Percentiles rank a stretch among this genome's conserved stretches.
phyloP scores from a whole-genome alignment of 1,140 invertebrate genomes.

The Drosophila elegans region DNA sequence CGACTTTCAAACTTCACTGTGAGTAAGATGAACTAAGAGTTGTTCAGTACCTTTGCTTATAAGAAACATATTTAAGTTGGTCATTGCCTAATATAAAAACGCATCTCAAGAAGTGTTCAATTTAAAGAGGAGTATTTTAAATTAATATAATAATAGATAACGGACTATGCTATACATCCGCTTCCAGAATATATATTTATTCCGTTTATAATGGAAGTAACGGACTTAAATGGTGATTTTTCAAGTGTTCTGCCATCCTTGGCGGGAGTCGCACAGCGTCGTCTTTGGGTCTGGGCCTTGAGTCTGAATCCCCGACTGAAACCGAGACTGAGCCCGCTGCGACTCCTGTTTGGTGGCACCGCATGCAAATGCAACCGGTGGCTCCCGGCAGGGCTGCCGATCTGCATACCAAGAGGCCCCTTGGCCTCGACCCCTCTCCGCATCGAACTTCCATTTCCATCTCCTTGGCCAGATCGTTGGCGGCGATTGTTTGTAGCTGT shows the following conservation, averaged over 20 bases:
- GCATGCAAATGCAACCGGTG: constrained; percentile 67
- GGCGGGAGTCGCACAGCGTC: constrained; percentile 63
- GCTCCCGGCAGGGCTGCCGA: constrained; percentile 59
- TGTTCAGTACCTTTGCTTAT: too few species aligned
- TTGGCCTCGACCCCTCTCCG: background rate
- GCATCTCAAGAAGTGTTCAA: too few species aligned
- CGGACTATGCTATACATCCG: too few species aligned
- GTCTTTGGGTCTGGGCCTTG: constrained; percentile 70
- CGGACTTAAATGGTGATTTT: too few species aligned
- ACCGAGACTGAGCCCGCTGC: constrained; percentile 22
- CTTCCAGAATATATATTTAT: background rate
- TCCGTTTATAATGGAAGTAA: too few species aligned
- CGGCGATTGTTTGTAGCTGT: constrained; percentile 79
- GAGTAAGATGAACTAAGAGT: too few species aligned
- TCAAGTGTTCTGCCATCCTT: constrained; percentile 17
- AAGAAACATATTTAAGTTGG: too few species aligned
- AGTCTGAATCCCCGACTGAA: constrained; percentile 21
- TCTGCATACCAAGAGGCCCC: constrained; percentile 73
- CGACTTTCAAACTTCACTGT: too few species aligned
- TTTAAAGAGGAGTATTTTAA: too few species aligned
- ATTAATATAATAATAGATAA: too few species aligned
- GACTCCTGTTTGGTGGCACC: constrained; percentile 31
- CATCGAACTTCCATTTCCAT: background rate
- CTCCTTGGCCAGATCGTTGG: constrained; percentile 64
- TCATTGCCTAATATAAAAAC: too few species aligned